Base-by-base conservation (phyloP, 2,888 invertebrate species). In the Pasiphila rectangulata region DNA sequence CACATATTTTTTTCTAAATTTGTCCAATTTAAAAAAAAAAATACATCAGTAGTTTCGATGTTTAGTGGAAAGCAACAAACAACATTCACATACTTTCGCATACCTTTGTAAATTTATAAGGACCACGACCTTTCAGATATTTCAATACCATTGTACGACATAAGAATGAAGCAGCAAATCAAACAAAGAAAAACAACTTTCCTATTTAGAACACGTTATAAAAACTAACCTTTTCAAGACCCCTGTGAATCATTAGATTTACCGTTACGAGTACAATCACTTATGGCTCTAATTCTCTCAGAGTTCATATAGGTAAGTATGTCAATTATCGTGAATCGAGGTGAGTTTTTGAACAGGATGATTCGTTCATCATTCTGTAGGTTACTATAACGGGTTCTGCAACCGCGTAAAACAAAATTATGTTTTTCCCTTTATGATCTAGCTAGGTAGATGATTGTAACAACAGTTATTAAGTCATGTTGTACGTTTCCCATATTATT, bases 241-340 rank as follows among this genome's bases (percentile, higher is more conserved):
- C 3, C 12, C 12, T 25, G 12, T 30, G 29, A 37, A 19, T 36
- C 29, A 36, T 10, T 13, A 27, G 10, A 16, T 30, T 30, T 15
- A 32, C 47, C 36, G 40, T 41, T 36, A 41, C 7, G 12, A 39
- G 29, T 24, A 9, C 46, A 5, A 16, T 29, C 32, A 41, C 25
- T 25, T 32, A 37, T 9, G 17, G 10, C 23, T 45, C 41, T 34
- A 50, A 50, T 50, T 36, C 24, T 36, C 30, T 38, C 24, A 16
- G 32, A 44, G 35, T 39, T 15, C 43, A 30, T 30, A 16, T 13
- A 43, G 34, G 9, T 40, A 24, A 41, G 40, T 40, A 16, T 30
- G 49, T 37, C 41, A 50, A 50, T 50, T 50, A 45, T 20, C 50
- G 27, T 37, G 27, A 17, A 45, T 41, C 40, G 41, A 41, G 41